These are phyloP conservation scores for Mycalesis mineus DNA, from an alignment of 2,888 invertebrate species.

Conservation along the genomic window DNA sequence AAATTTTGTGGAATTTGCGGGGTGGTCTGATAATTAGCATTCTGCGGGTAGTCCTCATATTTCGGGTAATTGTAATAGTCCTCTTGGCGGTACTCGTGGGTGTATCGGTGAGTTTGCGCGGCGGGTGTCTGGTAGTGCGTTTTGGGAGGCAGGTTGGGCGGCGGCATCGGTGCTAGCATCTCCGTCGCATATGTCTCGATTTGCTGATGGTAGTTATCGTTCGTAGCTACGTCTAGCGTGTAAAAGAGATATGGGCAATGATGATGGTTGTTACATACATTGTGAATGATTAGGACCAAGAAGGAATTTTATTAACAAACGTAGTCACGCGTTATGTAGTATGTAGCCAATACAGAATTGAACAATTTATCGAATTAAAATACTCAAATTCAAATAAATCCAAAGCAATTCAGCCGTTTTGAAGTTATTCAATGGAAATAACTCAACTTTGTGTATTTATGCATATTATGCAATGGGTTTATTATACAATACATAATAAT, in stretches of 20 bases:
- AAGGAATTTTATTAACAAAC: too few relatives aligned
- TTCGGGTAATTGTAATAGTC: slow-evolving; percentile 36
- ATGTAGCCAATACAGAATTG: too few relatives aligned
- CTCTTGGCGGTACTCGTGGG: slow-evolving; percentile 31
- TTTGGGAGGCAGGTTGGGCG: slow-evolving; percentile 59
- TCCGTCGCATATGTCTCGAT: slow-evolving; percentile 70
- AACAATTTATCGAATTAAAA: too few relatives aligned
- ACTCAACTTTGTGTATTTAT: too few relatives aligned
- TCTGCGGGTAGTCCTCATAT: slow-evolving; percentile 41
- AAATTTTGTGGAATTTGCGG: slow-evolving; percentile 26
- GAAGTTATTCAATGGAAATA: too few relatives aligned
- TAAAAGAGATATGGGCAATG: slow-evolving; percentile 15
- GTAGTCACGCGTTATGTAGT: too few relatives aligned
- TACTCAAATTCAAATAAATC: too few relatives aligned
- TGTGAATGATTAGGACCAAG: not conserved
- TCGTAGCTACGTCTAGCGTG: slow-evolving; percentile 52
- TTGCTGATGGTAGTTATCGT: slow-evolving; percentile 72
- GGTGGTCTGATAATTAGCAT: slow-evolving; percentile 31
- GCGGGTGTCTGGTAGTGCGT: slow-evolving; percentile 63
- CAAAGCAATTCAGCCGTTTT: too few relatives aligned
- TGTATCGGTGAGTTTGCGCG: slow-evolving; percentile 33
- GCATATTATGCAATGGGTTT: too few relatives aligned
- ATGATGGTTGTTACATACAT: slow-evolving; percentile 6
- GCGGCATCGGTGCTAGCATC: slow-evolving; percentile 61
- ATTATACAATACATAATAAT: not conserved